A percentile compares a stretch with the other conserved stretches of the same genome.
phyloP scores from a whole-genome alignment of 53 echinoderm and acorn worm genomes.

The Crossaster papposus region DNA sequence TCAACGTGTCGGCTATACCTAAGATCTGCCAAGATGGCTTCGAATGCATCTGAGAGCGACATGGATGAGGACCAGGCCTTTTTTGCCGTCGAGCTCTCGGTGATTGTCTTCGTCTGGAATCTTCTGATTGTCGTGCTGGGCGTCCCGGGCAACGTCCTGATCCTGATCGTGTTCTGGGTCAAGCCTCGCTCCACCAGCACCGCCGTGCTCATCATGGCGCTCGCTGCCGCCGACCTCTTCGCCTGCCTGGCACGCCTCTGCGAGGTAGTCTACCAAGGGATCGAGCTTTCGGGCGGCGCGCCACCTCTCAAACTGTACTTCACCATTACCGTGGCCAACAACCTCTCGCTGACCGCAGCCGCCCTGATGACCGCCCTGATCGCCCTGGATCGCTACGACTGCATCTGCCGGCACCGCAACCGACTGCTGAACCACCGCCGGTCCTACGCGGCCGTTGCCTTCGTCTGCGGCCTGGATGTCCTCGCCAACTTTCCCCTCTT shows the following conservation, averaged over 20 bases:
- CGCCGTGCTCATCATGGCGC: slow-evolving; percentile 61
- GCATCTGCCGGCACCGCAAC: slow-evolving; percentile 48
- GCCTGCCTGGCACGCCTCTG: slow-evolving; percentile 47
- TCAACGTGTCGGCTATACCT: too few species aligned
- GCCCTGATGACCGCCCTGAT: slow-evolving; percentile 21
- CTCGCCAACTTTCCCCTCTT: slow-evolving; percentile 24
- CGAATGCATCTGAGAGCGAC: neutral
- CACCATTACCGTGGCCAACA: slow-evolving; percentile 13
- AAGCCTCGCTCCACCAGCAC: slow-evolving; percentile 56
- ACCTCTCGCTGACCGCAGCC: slow-evolving; percentile 12
- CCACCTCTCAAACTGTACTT: neutral
- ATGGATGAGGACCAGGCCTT: neutral
- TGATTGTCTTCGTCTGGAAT: slow-evolving; percentile 8
- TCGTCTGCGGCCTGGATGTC: neutral
- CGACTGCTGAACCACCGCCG: slow-evolving; percentile 25
- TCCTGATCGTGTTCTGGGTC: slow-evolving; percentile 49
- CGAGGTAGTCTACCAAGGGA: slow-evolving; percentile 18
- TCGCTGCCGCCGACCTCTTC: slow-evolving; percentile 66
- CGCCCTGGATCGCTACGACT: slow-evolving; percentile 61
- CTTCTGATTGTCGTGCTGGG: slow-evolving; percentile 52
- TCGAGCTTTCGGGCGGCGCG: neutral
- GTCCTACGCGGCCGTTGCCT: neutral
- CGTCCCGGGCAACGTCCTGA: slow-evolving; percentile 60
- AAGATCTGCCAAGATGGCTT: neutral
- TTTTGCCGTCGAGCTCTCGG: neutral